Conservation (phyloP, 1,140 invertebrate species). For the Batillaria attramentaria region DNA sequence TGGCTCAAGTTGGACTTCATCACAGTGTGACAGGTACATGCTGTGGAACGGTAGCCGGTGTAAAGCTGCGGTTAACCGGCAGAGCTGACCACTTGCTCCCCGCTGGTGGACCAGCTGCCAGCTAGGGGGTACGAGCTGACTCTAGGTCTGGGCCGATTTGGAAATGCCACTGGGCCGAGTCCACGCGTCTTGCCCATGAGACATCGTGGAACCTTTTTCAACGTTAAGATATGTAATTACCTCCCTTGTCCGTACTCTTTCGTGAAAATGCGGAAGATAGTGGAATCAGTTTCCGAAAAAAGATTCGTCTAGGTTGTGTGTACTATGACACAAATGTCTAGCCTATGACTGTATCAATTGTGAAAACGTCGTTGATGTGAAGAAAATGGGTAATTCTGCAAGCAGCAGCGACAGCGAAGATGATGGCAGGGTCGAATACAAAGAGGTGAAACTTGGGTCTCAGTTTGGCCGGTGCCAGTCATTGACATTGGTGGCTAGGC, state of each 20-base stretch:
- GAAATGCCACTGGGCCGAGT: too few relatives aligned
- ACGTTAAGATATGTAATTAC: too few relatives aligned
- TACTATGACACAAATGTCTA: constrained; percentile 17
- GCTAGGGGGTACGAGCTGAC: too few relatives aligned
- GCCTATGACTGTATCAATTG: not conserved
- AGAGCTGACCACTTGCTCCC: too few relatives aligned
- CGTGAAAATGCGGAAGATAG: constrained; percentile 4
- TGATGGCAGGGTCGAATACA: constrained; percentile 36
- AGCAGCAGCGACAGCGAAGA: constrained; percentile 50
- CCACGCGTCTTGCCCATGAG: too few relatives aligned
- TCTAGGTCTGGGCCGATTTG: too few relatives aligned
- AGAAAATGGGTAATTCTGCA: constrained; percentile 44
- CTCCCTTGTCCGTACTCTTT: not conserved
- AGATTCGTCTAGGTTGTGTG: not conserved
- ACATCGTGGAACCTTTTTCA: too few relatives aligned
- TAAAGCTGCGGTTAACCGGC: too few relatives aligned
- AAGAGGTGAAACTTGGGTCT: constrained; percentile 32
- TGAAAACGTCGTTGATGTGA: not conserved
- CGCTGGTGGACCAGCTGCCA: too few relatives aligned
- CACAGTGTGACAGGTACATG: too few relatives aligned
- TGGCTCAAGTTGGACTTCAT: too few relatives aligned
- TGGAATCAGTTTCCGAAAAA: not conserved
- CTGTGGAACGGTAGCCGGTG: too few relatives aligned
- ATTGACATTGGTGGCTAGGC: not conserved
- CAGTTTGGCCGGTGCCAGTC: not conserved